Evolutionary conservation across 2,113 vertebrate species (phyloP), one percentile per base, ranked within the genome.

Genomic region (Dromiciops gliroides): DNA sequence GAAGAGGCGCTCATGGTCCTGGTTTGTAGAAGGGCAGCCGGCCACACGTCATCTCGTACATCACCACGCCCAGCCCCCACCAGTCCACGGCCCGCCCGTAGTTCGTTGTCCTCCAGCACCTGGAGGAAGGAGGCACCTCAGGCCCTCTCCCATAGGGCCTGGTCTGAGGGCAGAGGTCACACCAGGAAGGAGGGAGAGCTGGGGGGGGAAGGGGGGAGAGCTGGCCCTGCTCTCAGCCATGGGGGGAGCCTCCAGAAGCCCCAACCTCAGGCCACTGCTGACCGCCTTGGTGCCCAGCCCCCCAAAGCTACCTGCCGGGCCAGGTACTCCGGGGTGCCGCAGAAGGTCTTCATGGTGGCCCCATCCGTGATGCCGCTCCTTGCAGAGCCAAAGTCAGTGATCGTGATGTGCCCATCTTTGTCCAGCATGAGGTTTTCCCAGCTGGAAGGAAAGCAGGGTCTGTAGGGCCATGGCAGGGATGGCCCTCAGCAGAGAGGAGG

Each of bases 381-480:
- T 99, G 97, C 99, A 99, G 31, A 99, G 28, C 99, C 99, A 0
- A 99, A 99, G 96, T 99, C 99, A 0, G 99, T 99, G 98, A 99
- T 99, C 97, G 99, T 99, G 97, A 99, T 99, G 98, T 99, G 99
- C 3, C 99, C 99, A 0, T 99, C 99, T 97, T 99, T 99, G 96
- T 99, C 99, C 99, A 99, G 98, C 99, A 99, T 99, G 60, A 99
- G 99, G 94, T 99, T 99, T 96, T 99, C 99, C 99, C 98, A 99
- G 98, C 99, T 99, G 95, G 0, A 48, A 47, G 48, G 3, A 60
- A 93, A 92, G n/a, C 0, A 90, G 23, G 0, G 0, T 0, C 12
- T 1, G 14, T 31, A 67, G 60, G 56, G 31, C 28, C 60, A n/a
- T 2, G 5, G 94, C 22, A 89, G 90, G 47, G 10, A 60, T 12